phyloP scores from a whole-genome alignment of 2,888 invertebrate genomes.

The Eupeodes luniger region DNA sequence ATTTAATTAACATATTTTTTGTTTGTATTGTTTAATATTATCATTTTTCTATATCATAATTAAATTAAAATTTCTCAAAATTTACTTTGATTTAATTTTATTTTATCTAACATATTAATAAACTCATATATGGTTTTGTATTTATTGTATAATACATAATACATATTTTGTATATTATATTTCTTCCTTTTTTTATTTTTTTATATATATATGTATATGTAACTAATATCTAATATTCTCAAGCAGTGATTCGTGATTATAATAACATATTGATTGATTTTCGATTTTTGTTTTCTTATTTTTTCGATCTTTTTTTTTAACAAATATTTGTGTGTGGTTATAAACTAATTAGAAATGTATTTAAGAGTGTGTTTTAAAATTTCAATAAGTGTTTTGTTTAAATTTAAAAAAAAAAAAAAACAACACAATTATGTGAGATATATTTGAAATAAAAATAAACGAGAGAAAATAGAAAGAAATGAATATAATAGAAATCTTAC shows the following conservation, averaged over 20 bases:
- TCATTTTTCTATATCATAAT: slow-evolving; percentile 43
- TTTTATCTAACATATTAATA: slow-evolving; percentile 51
- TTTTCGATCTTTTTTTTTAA: slow-evolving; percentile 36
- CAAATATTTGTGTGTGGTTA: slow-evolving; percentile 31
- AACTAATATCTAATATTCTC: slow-evolving; percentile 61
- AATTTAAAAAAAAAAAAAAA: slow-evolving; percentile 17
- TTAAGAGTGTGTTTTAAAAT: slow-evolving; percentile 17
- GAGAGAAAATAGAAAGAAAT: background rate
- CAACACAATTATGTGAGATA: slow-evolving; percentile 33
- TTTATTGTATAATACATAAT: slow-evolving; percentile 28
- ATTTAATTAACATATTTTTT: slow-evolving; percentile 50
- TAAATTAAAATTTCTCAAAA: slow-evolving; percentile 55
- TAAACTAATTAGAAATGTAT: slow-evolving; percentile 22
- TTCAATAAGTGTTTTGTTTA: slow-evolving; percentile 5
- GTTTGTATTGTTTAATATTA: slow-evolving; percentile 23
- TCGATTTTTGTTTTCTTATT: slow-evolving; percentile 44
- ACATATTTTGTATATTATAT: background rate
- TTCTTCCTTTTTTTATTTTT: slow-evolving; percentile 25
- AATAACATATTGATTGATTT: slow-evolving; percentile 11
- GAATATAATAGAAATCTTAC: slow-evolving; percentile 1
- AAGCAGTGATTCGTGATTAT: slow-evolving; percentile 53
- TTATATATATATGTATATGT: slow-evolving; percentile 13
- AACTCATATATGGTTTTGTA: slow-evolving; percentile 39
- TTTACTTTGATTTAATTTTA: slow-evolving; percentile 8
- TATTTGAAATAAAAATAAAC: slow-evolving; percentile 26